phyloP scores from a whole-genome alignment of 2,797 vertebrate species.

The Oreonectes daqikongensis region DNA sequence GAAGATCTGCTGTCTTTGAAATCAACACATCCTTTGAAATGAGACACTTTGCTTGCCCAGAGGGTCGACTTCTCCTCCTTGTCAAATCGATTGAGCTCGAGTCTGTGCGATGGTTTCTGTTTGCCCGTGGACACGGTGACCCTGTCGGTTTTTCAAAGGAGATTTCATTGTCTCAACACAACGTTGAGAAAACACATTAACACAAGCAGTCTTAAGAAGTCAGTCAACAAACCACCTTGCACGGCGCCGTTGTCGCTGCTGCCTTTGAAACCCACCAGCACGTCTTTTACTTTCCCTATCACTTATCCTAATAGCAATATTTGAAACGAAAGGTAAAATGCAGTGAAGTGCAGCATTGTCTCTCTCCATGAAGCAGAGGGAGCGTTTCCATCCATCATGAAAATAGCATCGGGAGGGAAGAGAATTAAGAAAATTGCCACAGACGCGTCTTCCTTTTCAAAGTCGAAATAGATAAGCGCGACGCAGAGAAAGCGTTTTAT shows the following conservation, averaged over 20 bases:
- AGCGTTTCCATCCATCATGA: constrained; percentile 39
- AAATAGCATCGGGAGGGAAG: constrained; percentile 51
- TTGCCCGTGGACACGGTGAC: constrained; percentile 46
- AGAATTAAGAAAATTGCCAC: constrained; percentile 56
- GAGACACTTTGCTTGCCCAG: constrained; percentile 64
- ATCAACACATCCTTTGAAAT: constrained; percentile 75
- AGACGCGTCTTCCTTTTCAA: constrained; percentile 36
- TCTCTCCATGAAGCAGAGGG: constrained; percentile 9
- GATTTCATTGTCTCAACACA: constrained; percentile 26
- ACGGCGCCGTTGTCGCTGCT: background rate
- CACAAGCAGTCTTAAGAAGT: constrained; percentile 18
- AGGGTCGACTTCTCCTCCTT: constrained; percentile 57
- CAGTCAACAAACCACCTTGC: constrained; percentile 24
- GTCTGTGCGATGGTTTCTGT: constrained; percentile 59
- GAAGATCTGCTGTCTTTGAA: constrained; percentile 74
- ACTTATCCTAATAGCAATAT: constrained; percentile 39
- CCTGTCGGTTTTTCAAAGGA: constrained; percentile 40
- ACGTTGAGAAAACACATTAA: constrained; percentile 36
- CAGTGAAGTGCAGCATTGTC: constrained; percentile 33
- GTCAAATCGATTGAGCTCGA: constrained; percentile 63
- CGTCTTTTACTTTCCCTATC: constrained; percentile 38
- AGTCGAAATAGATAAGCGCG: constrained; percentile 50
- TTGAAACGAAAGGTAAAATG: constrained; percentile 41
- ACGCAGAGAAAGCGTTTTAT: constrained; percentile 22
- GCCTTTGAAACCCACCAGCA: constrained; percentile 10